A percentile compares a stretch with the other conserved stretches of the same genome.
These are phyloP conservation scores for Riparia riparia DNA, from an alignment of 2,113 vertebrate genomes.

Conservation along the genomic window DNA sequence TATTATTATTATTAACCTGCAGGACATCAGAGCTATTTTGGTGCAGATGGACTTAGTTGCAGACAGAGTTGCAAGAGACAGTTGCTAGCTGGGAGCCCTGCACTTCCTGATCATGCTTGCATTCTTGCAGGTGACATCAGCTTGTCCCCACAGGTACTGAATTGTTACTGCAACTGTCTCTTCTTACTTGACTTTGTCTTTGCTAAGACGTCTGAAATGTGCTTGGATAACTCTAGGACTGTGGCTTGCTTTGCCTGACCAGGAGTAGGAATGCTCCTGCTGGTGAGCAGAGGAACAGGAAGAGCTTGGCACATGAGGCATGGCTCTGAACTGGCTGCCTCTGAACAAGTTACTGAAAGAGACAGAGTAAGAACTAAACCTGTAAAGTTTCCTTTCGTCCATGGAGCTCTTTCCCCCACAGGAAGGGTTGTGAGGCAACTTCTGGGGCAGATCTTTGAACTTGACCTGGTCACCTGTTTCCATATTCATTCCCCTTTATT, in stretches of 20 bases:
- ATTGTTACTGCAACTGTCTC: not conserved
- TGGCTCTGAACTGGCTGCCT: not conserved
- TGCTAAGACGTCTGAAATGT: not conserved
- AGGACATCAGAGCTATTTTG: not conserved
- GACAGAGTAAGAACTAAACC: not conserved
- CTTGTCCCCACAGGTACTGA: not conserved
- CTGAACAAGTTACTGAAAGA: not conserved
- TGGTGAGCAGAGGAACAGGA: not conserved
- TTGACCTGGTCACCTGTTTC: not conserved
- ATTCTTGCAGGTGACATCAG: not conserved
- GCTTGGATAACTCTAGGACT: not conserved
- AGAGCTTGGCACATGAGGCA: not conserved
- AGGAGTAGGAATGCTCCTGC: not conserved
- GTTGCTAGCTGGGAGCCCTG: not conserved
- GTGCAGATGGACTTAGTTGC: not conserved
- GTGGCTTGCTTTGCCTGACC: not conserved
- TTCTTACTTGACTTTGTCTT: not conserved
- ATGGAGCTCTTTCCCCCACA: fast-evolving
- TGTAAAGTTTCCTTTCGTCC: not conserved
- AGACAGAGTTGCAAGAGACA: not conserved
- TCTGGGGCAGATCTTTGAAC: not conserved
- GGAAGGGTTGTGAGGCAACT: not conserved
- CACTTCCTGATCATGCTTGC: not conserved
- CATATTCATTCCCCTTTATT: not conserved
- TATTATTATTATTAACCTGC: not conserved